A percentile compares a stretch with the other conserved stretches of the same genome.
Evolutionary conservation across 2,797 vertebrate species (phyloP).

Genomic region (Eulemur albifrons): DNA sequence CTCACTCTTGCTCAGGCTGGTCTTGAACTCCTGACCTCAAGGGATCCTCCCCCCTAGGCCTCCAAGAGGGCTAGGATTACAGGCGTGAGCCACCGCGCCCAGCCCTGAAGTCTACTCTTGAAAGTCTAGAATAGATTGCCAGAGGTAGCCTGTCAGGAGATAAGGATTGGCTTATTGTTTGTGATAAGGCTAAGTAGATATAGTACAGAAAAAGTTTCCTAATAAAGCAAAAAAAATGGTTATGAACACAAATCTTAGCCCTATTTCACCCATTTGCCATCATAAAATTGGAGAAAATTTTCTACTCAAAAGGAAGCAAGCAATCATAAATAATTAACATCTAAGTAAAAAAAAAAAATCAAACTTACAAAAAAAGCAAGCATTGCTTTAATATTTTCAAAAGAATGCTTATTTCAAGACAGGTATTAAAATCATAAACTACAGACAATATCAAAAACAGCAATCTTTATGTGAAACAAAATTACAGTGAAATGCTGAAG

Average conservation of each 20-base stretch:
- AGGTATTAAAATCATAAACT: background rate
- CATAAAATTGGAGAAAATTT: conserved; percentile 31
- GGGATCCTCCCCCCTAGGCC: too few relatives aligned
- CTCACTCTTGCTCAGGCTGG: too few relatives aligned
- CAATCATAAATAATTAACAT: background rate
- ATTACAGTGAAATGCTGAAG: conserved; percentile 21
- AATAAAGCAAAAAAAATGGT: background rate
- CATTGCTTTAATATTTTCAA: background rate
- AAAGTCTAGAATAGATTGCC: background rate
- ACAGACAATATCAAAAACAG: background rate
- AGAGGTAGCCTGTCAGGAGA: background rate
- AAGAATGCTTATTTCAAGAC: conserved; percentile 1
- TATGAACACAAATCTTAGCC: conserved; percentile 7
- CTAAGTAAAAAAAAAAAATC: background rate
- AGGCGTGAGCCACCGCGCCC: too few relatives aligned
- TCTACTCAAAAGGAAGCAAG: conserved; percentile 33
- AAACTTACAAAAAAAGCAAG: background rate
- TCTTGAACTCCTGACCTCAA: too few relatives aligned
- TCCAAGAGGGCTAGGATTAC: too few relatives aligned
- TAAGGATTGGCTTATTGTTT: background rate
- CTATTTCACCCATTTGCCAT: background rate
- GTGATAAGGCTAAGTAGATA: background rate
- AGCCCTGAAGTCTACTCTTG: background rate
- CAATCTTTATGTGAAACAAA: background rate
- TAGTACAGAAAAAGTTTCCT: conserved; percentile 17